Evolutionary conservation across 2,888 invertebrate species (phyloP).

Genomic region (Tinea semifulvella): DNA sequence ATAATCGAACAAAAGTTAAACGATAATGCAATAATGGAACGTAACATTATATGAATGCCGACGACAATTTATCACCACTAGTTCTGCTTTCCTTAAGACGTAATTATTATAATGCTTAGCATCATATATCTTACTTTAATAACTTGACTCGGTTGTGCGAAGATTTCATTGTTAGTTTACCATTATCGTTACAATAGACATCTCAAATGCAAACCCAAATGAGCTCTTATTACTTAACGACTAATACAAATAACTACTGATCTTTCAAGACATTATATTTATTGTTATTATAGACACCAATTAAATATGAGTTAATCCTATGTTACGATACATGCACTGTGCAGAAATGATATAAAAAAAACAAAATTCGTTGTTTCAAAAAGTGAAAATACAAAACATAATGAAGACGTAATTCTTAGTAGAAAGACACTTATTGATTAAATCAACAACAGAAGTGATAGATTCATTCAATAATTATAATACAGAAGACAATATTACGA

Average conservation of each 20-base stretch:
- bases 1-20: neutral
- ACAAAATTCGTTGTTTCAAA: slow-evolving; percentile 50
- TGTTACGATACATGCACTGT: slow-evolving; percentile 32
- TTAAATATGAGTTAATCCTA: slow-evolving; percentile 36
- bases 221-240: slow-evolving; percentile 28
- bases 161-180: slow-evolving; percentile 40
- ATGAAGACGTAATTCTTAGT: neutral
- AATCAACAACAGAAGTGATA: slow-evolving; percentile 45
- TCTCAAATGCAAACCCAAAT: slow-evolving; percentile 41
- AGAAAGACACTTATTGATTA: slow-evolving; percentile 50
- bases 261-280: slow-evolving; percentile 28
- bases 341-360: slow-evolving; percentile 31
- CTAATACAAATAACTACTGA: slow-evolving; percentile 36
- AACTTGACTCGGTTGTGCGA: slow-evolving; percentile 62
- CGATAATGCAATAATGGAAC: neutral
- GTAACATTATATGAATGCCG: neutral
- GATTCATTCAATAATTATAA: slow-evolving; percentile 47
- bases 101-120: neutral
- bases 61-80: neutral
- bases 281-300: slow-evolving; percentile 55
- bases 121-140: slow-evolving; percentile 53
- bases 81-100: neutral
- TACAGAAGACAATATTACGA: slow-evolving; percentile 49
- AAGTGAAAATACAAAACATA: slow-evolving; percentile 23
- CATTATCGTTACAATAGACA: slow-evolving; percentile 37